A percentile compares a stretch with the other conserved stretches of the same genome.
Conservation (phyloP, 2,113 vertebrate species). For the Nansenia antarctica region DNA sequence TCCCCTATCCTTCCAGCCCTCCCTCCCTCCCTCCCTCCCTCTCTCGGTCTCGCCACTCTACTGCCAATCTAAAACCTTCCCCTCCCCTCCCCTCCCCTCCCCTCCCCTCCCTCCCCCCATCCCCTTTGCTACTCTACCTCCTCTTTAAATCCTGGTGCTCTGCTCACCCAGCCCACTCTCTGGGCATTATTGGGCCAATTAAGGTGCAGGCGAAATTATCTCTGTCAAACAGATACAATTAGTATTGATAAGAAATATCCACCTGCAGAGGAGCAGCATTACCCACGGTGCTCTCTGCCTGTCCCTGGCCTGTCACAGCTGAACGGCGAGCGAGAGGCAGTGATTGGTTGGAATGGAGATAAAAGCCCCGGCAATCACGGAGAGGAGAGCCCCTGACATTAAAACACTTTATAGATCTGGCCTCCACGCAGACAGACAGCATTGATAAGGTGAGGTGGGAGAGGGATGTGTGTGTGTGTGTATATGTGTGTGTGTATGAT, state of each 20-base stretch:
- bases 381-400: constrained; percentile 60
- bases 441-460: too few relatives aligned
- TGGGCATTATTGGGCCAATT: constrained; percentile 36
- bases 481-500: too few relatives aligned
- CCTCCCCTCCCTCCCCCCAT: not conserved
- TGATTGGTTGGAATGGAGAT: constrained; percentile 70
- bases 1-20: not conserved
- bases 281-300: constrained; percentile 40
- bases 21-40: not conserved
- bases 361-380: constrained; percentile 69
- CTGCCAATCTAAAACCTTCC: not conserved
- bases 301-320: constrained; percentile 50
- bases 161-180: not conserved
- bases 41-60: not conserved
- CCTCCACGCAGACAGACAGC: constrained; percentile 59
- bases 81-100: constrained; percentile 3
- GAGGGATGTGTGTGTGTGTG: too few relatives aligned
- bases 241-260: constrained; percentile 69
- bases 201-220: constrained; percentile 44
- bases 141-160: constrained; percentile 4
- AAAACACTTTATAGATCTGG: constrained; percentile 76
- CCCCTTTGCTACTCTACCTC: constrained; percentile 4
- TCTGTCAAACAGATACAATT: constrained; percentile 65
- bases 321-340: constrained; percentile 37
- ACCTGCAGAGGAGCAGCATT: constrained; percentile 48